These are phyloP conservation scores for Mythimna loreyi DNA, from an alignment of 2,888 invertebrate species.

Conservation along the genomic window DNA sequence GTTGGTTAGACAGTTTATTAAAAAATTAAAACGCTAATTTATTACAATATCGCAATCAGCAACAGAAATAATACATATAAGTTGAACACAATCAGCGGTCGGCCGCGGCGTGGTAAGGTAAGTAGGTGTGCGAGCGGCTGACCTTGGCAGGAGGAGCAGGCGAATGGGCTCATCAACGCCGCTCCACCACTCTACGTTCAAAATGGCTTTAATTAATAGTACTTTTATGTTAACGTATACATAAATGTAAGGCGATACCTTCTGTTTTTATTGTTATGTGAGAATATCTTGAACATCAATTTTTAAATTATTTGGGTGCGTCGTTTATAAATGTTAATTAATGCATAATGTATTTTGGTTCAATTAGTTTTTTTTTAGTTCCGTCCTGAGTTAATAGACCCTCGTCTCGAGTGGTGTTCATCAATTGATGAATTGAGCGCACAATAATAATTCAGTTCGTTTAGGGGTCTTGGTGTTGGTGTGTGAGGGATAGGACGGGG, in stretches of 20 bases:
- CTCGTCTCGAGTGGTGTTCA: constrained; percentile 51
- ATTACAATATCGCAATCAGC: constrained; percentile 56
- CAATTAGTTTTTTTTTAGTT: constrained; percentile 30
- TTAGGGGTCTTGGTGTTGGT: constrained; percentile 59
- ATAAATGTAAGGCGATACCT: constrained; percentile 61
- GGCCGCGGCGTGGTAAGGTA: constrained; percentile 66
- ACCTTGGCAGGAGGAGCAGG: constrained; percentile 81
- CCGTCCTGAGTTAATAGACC: constrained; percentile 29
- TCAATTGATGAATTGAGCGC: constrained; percentile 69
- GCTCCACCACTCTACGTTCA: constrained; percentile 72
- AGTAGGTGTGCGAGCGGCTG: constrained; percentile 80
- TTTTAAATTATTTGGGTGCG: constrained; percentile 57
- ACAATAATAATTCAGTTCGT: constrained; percentile 67
- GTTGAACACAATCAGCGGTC: constrained; percentile 60
- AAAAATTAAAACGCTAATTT: constrained; percentile 33
- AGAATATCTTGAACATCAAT: constrained; percentile 59
- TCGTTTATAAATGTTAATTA: constrained; percentile 64
- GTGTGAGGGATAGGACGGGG: constrained; percentile 62
- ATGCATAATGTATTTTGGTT: constrained; percentile 44
- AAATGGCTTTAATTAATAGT: constrained; percentile 76
- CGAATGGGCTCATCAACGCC: constrained; percentile 84
- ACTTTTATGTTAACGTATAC: constrained; percentile 71
- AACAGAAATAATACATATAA: constrained; percentile 49
- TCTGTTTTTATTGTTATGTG: constrained; percentile 57
- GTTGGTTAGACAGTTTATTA: background rate